Conservation (phyloP, 2,888 invertebrate species). For the Aphidius colemani region DNA sequence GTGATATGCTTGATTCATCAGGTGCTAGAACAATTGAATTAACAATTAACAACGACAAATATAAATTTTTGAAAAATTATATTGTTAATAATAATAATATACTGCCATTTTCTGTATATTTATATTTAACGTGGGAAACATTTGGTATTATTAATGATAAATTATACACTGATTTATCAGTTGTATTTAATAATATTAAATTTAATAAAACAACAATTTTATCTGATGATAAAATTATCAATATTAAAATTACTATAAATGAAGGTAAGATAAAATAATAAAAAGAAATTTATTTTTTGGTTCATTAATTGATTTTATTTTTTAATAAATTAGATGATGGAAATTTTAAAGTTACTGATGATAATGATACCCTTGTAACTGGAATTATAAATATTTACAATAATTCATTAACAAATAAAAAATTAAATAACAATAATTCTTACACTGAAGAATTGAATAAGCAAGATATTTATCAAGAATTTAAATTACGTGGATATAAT, state of each 20-base stretch:
- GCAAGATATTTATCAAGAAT: slow-evolving; percentile 48
- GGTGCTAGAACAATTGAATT: slow-evolving; percentile 69
- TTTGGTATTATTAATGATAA: slow-evolving; percentile 71
- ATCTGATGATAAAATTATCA: slow-evolving; percentile 64
- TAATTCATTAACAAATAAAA: too few species aligned
- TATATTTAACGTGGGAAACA: slow-evolving; percentile 78
- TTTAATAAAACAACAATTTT: slow-evolving; percentile 84
- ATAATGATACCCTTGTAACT: slow-evolving; percentile 71
- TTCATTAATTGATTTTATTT: too few species aligned
- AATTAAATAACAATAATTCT: too few species aligned
- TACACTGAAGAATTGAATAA: slow-evolving; percentile 53
- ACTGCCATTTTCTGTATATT: slow-evolving; percentile 84
- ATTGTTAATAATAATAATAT: slow-evolving; percentile 82
- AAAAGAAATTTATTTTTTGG: too few species aligned
- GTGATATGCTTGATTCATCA: slow-evolving; percentile 56
- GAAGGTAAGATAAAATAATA: slow-evolving; percentile 50
- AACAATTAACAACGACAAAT: slow-evolving; percentile 68
- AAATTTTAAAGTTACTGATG: slow-evolving; percentile 67
- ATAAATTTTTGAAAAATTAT: slow-evolving; percentile 78
- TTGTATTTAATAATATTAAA: slow-evolving; percentile 82
- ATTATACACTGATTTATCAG: slow-evolving; percentile 71
- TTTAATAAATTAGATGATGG: slow-evolving; percentile 40
- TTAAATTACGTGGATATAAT: slow-evolving; percentile 64
- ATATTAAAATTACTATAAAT: slow-evolving; percentile 66
- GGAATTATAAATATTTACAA: slow-evolving; percentile 63